Conservation (phyloP, 1,140 invertebrate species). For the Hormaphis cornu region DNA sequence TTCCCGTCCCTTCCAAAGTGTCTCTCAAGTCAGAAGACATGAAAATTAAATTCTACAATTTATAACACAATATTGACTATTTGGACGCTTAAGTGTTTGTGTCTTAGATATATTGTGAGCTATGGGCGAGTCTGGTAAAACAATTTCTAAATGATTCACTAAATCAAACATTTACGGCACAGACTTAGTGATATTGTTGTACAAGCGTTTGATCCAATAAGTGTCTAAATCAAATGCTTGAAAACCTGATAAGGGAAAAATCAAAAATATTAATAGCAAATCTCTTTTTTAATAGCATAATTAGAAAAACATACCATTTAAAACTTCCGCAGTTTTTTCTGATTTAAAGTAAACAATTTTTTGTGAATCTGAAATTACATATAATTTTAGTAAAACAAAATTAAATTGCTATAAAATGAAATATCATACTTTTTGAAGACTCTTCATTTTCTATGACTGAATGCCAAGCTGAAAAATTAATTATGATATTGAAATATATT, state of each 20-base stretch:
- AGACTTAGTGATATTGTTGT: constrained; percentile 23
- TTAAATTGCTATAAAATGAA: background rate
- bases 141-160: constrained; percentile 12
- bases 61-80: constrained; percentile 18
- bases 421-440: constrained; percentile 10
- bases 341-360: constrained; percentile 26
- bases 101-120: constrained; percentile 15
- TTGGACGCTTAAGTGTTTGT: background rate
- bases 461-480: constrained; percentile 18
- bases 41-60: background rate
- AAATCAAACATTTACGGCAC: background rate
- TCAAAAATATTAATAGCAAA: background rate
- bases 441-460: constrained; percentile 22
- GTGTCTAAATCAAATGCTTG: constrained; percentile 28
- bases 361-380: constrained; percentile 5
- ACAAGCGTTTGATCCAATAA: constrained; percentile 26
- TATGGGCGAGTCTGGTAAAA: constrained; percentile 18
- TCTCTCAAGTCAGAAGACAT: constrained; percentile 7
- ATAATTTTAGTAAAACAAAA: background rate
- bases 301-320: constrained; percentile 2
- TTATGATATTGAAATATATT: background rate
- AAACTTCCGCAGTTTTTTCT: constrained; percentile 6
- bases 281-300: background rate
- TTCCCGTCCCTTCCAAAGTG: constrained; percentile 1
- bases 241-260: constrained; percentile 1